Base-by-base conservation (phyloP, 2,797 vertebrate genomes). In the Prunella strophiata region DNA sequence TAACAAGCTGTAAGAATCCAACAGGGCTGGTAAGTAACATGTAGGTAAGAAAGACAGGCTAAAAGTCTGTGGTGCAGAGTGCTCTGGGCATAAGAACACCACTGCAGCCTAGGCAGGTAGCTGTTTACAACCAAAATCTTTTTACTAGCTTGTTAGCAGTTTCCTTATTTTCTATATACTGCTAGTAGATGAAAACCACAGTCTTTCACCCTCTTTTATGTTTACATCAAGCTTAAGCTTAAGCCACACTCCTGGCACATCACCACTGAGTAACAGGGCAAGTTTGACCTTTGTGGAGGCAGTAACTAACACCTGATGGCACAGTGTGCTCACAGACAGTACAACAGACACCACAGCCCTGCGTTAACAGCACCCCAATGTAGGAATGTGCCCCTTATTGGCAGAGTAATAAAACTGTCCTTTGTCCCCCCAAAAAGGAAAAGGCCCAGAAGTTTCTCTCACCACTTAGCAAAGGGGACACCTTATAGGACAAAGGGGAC, bases 271-370 rank as follows among this genome's bases (percentile, higher is more conserved):
- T 8, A 30, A 4, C 16, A 36, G 7, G 25, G 22, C 0, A 2
- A 40, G 11, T 48, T 4, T 78, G 42, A 83, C 19, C 23, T 75
- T 30, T 10, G 50, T 22, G 21, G n/a, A 12, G 36, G 13, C n/a
- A 55, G 32, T 11, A 57, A 32, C 14, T 12, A 70, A 34, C 0
- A 43, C 27, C 50, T 5, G 20, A 23, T 1, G 42, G 27, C 0
- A 5, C 3, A 38, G 12, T 0, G 1, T 7, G 36, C 42, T 23
- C 25, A 6, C 0, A 0, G 68, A 5, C 38, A 58, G 23, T 0
- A 20, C 30, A 40, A 20, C 0, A 7, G 30, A 38, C 18, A 58
- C 40, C 26, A 4, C 14, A 13, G 34, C 5, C 65, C 52, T 5
- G 11, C 5, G 16, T 2, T 4, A 38, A 2, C 16, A 13, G 30